Evolutionary conservation across 2,888 invertebrate genomes (phyloP), one percentile per base, ranked within the genome.

Genomic region (Xestia c-nigrum): DNA sequence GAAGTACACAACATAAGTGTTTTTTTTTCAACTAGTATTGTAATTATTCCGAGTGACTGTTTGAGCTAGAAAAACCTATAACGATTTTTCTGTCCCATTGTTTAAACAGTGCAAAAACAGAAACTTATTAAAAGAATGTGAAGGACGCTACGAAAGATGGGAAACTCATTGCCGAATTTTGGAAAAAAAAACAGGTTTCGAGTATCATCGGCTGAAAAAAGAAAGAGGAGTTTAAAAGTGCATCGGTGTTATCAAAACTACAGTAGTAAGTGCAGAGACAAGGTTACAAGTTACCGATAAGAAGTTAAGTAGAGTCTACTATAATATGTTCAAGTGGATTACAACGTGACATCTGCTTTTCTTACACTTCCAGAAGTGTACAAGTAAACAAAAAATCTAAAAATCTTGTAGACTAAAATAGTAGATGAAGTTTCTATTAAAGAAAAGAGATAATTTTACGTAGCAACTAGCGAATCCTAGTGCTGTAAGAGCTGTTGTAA

Each of bases 221-320:
- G 5, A 76, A 31, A n/a, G 10, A 31, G 4, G 0, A 1, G 24
- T 16, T 47, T 16, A 9, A n/a, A n/a, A 67, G 40, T 74, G 63
- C 57, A 19, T 38, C 67, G 84, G 84, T 24, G 40, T 24, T 24
- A 9, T 71, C n/a, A 84, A 74, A 59, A 63, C n/a, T 38, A 3
- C 63, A 31, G 57, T 21, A 78, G 72, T 78, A 57, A 78, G 50
- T 61, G 68, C 59, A 19, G 55, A 59, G 10, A 14, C 52, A 40
- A 76, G 31, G 24, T 57, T 52, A 63, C 5, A 12, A 75, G 40
- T 68, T 68, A 24, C 1, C 66, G 72, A 72, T 78, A 70, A 84
- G 19, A 61, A 16, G 43, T 21, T 59, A 31, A 16, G 6, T 46
- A 5, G 3, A 31, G 50, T 73, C 16, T 46, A n/a, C 43, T n/a